Percentiles rank a stretch among this genome's conserved stretches.
Conservation (phyloP, 1,140 invertebrate species). For the roundworm (Caenorhabditis elegans) region WBcel235 BX284602.5:10197501-10198000, state of each 20-base stretch:
- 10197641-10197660: background rate
- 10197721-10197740: background rate
- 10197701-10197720: background rate
- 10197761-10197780: constrained; percentile 68
- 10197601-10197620: background rate
- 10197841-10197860: background rate
- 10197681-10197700: background rate
- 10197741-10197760: background rate
- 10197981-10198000: too few relatives aligned
- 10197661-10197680: background rate
- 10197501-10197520: too few relatives aligned
- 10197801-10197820: constrained; percentile 69
- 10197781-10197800: constrained; percentile 71
- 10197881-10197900: constrained; percentile 63
- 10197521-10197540: too few relatives aligned
- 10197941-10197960: constrained; percentile 55
- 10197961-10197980: constrained; percentile 49
- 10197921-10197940: constrained; percentile 67
- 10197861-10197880: constrained; percentile 66
- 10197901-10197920: constrained; percentile 65
- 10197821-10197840: constrained; percentile 52
- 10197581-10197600: too few relatives aligned
- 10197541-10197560: too few relatives aligned
- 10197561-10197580: too few relatives aligned
- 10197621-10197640: constrained; percentile 18